A percentile compares a stretch with the other conserved stretches of the same genome.
Conservation (phyloP, 37 sponge, comb jelly and placozoan genomes). For the Ianthella basta region DNA sequence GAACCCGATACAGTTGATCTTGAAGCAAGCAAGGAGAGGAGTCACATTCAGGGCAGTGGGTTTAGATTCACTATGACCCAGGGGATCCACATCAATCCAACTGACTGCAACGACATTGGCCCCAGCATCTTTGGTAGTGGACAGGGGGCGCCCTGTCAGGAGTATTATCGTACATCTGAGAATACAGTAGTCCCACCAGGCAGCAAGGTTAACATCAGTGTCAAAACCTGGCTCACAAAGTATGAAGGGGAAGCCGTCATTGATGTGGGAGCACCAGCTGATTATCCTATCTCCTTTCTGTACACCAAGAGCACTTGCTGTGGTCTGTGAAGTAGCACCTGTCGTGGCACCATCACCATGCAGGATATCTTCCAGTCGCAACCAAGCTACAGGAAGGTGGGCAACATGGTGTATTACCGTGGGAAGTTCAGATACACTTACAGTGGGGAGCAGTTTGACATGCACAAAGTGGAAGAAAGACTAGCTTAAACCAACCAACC, state of each 20-base stretch:
- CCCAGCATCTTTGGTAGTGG: conserved; percentile 6
- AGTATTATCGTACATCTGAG: background rate
- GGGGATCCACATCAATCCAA: background rate
- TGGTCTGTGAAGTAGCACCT: background rate
- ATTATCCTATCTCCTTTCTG: background rate
- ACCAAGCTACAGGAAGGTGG: background rate
- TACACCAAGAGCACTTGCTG: background rate
- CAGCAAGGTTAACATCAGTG: background rate
- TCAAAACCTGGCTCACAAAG: background rate
- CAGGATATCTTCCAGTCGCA: background rate
- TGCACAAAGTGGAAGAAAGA: background rate
- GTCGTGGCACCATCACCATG: background rate
- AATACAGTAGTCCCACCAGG: conserved; percentile 10
- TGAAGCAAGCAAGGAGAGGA: background rate
- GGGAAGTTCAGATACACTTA: background rate
- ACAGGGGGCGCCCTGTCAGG: background rate
- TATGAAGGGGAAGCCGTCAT: conserved; percentile 14
- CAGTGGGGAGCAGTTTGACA: conserved; percentile 8
- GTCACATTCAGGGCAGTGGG: background rate
- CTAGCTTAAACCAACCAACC: too few species aligned
- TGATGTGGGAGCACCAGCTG: conserved; percentile 10
- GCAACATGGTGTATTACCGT: background rate
- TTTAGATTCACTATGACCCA: background rate
- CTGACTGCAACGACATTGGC: background rate
- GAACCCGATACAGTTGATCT: conserved; percentile 6